Evolutionary conservation across 2,888 invertebrate genomes (phyloP).

Genomic region (Yponomeuta cagnagella): DNA sequence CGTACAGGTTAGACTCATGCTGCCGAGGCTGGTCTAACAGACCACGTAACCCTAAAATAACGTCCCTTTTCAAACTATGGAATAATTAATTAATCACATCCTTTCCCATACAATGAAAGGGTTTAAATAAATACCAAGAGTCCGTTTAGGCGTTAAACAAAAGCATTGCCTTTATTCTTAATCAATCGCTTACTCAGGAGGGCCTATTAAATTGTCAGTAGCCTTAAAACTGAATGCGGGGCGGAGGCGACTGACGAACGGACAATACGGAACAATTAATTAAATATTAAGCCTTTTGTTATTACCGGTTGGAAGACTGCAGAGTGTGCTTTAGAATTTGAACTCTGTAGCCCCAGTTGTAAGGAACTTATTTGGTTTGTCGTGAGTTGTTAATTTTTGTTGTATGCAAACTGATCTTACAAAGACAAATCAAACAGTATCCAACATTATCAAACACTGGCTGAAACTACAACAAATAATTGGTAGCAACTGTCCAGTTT

Average conservation of each 20-base stretch:
- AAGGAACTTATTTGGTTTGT: not conserved
- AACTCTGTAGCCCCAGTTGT: not conserved
- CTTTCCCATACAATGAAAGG: slow-evolving; percentile 5
- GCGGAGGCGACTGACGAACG: slow-evolving; percentile 57
- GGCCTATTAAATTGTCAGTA: slow-evolving; percentile 34
- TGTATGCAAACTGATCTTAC: not conserved
- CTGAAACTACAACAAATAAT: too few species aligned
- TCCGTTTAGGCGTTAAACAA: slow-evolving; percentile 12
- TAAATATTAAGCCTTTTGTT: slow-evolving; percentile 32
- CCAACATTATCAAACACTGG: not conserved
- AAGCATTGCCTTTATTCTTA: slow-evolving; percentile 13
- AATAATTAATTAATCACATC: slow-evolving; percentile 15
- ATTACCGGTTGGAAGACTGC: not conserved
- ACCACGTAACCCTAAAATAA: not conserved
- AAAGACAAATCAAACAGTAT: not conserved
- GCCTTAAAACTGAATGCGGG: slow-evolving; percentile 43
- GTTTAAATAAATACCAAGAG: slow-evolving; percentile 8
- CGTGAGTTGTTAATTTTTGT: not conserved
- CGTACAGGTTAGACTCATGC: too few species aligned
- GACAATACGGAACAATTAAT: slow-evolving; percentile 59
- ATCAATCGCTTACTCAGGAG: slow-evolving; percentile 23
- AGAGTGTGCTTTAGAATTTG: not conserved
- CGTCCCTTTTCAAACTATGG: not conserved
- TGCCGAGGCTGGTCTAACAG: too few species aligned
- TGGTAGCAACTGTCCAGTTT: too few species aligned